These are phyloP conservation scores for Atherinosoma microstoma DNA, from an alignment of 2,797 vertebrate genomes.

Conservation along the genomic window DNA sequence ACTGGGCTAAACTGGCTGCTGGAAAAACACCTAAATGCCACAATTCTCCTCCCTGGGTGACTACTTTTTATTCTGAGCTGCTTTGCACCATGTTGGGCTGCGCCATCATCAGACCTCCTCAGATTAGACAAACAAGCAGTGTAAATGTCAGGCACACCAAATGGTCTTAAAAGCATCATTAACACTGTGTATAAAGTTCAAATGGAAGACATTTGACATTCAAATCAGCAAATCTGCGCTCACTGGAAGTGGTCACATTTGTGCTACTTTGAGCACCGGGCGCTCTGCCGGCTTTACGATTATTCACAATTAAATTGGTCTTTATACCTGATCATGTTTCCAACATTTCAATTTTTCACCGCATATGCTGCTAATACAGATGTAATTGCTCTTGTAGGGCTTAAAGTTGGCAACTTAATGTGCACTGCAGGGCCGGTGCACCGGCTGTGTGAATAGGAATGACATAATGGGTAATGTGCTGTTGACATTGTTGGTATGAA, in stretches of 20 bases:
- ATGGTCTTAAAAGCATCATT: slow-evolving; percentile 18
- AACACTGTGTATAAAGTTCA: slow-evolving; percentile 27
- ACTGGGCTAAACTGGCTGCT: slow-evolving; percentile 1
- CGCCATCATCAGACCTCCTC: slow-evolving; percentile 28
- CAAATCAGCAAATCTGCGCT: background rate
- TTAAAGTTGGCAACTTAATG: slow-evolving; percentile 8
- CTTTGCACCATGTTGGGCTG: background rate
- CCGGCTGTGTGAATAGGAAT: slow-evolving; percentile 34
- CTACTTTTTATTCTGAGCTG: slow-evolving; percentile 30
- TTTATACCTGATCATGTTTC: background rate
- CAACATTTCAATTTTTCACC: slow-evolving; percentile 10
- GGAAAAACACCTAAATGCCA: background rate
- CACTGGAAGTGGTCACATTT: background rate
- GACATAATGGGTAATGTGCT: slow-evolving; percentile 54
- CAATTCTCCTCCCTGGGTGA: slow-evolving; percentile 13
- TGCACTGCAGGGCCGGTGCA: slow-evolving; percentile 2
- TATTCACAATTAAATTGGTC: background rate
- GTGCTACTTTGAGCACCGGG: background rate
- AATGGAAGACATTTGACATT: slow-evolving; percentile 9
- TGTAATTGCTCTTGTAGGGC: slow-evolving; percentile 23
- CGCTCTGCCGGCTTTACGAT: background rate
- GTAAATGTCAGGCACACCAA: slow-evolving; percentile 32
- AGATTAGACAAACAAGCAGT: slow-evolving; percentile 28
- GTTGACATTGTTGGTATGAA: slow-evolving; percentile 67
- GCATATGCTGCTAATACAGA: slow-evolving; percentile 5